phyloP scores from a whole-genome alignment of 2,113 vertebrate species.

The Gallinago jamesoni region DNA sequence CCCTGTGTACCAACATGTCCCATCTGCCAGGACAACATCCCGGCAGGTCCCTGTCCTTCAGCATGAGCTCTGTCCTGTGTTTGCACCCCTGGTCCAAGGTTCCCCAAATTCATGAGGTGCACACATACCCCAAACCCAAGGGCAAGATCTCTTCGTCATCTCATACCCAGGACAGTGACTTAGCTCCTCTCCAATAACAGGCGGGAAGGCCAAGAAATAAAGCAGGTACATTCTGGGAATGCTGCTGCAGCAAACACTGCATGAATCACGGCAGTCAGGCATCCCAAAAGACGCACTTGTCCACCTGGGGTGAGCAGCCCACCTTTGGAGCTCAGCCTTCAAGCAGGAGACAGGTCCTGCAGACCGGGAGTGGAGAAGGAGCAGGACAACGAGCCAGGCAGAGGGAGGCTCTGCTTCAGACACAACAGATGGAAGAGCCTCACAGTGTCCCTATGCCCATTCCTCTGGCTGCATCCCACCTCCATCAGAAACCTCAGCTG shows the following conservation, averaged over 20 bases:
- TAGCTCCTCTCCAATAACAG: background rate
- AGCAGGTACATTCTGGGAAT: slow-evolving; percentile 23
- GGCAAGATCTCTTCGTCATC: background rate
- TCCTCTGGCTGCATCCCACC: background rate
- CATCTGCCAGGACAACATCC: background rate
- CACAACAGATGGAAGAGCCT: background rate
- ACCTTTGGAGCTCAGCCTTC: background rate
- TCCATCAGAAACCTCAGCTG: background rate
- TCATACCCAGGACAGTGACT: background rate
- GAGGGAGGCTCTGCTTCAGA: background rate
- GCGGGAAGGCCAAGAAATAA: slow-evolving; percentile 40
- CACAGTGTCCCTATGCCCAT: rapidly evolving
- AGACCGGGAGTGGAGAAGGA: background rate
- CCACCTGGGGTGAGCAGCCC: background rate
- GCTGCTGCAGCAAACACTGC: background rate
- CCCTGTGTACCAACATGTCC: background rate
- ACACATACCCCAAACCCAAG: background rate
- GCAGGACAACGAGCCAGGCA: background rate
- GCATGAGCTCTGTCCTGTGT: rapidly evolving
- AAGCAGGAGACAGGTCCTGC: background rate
- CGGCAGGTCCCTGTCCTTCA: rapidly evolving
- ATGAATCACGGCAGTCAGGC: background rate
- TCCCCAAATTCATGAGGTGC: background rate
- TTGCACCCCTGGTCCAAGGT: background rate
- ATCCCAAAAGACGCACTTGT: rapidly evolving